These are phyloP conservation scores for Pollenia labialis DNA, from an alignment of 2,888 invertebrate genomes.

Conservation along the genomic window DNA sequence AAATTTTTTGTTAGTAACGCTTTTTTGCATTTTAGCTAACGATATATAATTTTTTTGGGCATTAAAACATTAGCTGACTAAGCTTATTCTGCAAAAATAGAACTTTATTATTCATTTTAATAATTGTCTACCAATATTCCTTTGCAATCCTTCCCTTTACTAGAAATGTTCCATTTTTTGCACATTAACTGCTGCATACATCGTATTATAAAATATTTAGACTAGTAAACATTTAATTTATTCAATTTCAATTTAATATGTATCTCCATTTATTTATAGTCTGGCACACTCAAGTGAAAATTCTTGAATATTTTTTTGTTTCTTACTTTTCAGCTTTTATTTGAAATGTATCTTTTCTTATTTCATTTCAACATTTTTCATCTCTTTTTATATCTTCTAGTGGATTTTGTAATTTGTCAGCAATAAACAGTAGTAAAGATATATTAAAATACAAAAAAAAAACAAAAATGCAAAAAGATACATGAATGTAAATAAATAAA, in stretches of 20 bases:
- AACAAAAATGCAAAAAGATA: background rate
- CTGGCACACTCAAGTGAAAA: slow-evolving; percentile 29
- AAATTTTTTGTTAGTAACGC: too few species aligned
- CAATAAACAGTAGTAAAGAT: slow-evolving; percentile 50
- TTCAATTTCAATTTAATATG: slow-evolving; percentile 35
- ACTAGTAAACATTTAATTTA: slow-evolving; percentile 21
- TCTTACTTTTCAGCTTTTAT: slow-evolving; percentile 12
- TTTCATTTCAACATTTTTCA: slow-evolving; percentile 19
- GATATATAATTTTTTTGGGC: too few species aligned
- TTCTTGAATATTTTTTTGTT: slow-evolving; percentile 14
- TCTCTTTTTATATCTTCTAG: slow-evolving; percentile 37
- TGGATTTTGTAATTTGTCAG: slow-evolving; percentile 59
- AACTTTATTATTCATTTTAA: too few species aligned
- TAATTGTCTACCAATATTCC: too few species aligned
- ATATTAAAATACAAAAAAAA: background rate
- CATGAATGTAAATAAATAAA: background rate
- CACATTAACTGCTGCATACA: too few species aligned
- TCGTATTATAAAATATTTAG: slow-evolving; percentile 25
- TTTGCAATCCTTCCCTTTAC: slow-evolving; percentile 27
- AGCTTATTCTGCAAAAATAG: too few species aligned
- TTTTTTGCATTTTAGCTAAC: too few species aligned
- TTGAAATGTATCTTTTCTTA: background rate
- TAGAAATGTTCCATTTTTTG: background rate
- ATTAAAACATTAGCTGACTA: too few species aligned
- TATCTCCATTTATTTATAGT: slow-evolving; percentile 2